These are phyloP conservation scores for Chelmon rostratus DNA, from an alignment of 2,797 vertebrate genomes.

Conservation along the genomic window DNA sequence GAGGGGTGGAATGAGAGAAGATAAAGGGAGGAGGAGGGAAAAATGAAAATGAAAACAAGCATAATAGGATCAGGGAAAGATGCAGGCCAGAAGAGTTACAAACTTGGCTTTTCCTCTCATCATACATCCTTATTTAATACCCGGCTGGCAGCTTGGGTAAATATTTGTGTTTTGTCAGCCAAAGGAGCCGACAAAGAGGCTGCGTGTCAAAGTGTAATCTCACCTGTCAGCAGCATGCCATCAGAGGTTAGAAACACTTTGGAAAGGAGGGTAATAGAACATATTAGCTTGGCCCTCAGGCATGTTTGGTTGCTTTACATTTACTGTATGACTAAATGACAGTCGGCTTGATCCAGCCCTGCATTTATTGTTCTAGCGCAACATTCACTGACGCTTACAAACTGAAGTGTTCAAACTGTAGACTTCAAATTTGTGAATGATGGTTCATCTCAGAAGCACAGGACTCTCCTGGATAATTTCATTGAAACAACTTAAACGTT, in stretches of 20 bases:
- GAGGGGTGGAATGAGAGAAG: background rate
- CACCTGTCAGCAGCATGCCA: slow-evolving; percentile 31
- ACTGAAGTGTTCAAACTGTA: background rate
- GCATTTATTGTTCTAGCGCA: too few species aligned
- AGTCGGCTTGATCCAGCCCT: background rate
- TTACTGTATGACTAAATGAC: slow-evolving; percentile 1
- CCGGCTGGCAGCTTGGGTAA: slow-evolving; percentile 24
- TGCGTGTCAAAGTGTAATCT: slow-evolving; percentile 27
- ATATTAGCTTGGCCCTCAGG: background rate
- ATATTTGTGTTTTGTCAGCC: slow-evolving; percentile 34
- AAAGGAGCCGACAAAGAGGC: slow-evolving; percentile 10
- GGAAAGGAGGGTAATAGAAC: background rate
- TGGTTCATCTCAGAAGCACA: background rate
- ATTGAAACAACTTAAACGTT: background rate
- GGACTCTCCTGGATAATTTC: background rate
- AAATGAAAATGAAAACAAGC: slow-evolving; percentile 13
- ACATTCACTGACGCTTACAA: background rate
- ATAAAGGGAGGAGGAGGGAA: background rate
- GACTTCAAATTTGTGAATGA: background rate
- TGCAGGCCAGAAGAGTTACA: slow-evolving; percentile 13
- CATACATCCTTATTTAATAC: slow-evolving; percentile 56
- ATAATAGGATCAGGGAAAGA: background rate
- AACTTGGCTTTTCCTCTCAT: slow-evolving; percentile 26
- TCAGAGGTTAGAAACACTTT: slow-evolving; percentile 1
- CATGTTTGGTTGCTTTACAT: background rate